These are phyloP conservation scores for Proteles cristata DNA, from an alignment of 2,113 vertebrate genomes.

Conservation along the genomic window DNA sequence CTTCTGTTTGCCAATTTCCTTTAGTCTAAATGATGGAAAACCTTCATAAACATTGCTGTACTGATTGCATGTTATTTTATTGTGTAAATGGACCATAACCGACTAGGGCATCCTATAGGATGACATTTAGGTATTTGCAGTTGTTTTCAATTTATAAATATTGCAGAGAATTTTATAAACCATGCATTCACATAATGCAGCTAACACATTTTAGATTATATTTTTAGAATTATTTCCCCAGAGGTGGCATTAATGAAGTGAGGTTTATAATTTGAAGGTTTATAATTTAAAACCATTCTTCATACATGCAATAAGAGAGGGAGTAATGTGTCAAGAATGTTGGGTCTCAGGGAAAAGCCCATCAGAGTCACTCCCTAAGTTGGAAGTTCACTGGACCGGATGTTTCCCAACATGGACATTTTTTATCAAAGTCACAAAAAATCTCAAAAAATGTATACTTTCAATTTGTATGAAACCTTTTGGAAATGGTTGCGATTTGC, in stretches of 20 bases:
- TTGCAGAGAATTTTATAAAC: not conserved
- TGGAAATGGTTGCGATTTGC: not conserved
- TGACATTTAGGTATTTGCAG: not conserved
- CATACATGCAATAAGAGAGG: not conserved
- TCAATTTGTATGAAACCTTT: not conserved
- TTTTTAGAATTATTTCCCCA: not conserved
- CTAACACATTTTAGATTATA: not conserved
- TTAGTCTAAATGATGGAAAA: not conserved
- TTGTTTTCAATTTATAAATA: not conserved
- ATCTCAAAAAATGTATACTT: not conserved
- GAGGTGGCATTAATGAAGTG: not conserved
- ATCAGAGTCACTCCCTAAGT: not conserved
- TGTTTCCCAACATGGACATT: not conserved
- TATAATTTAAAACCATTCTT: not conserved
- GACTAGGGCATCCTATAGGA: accelerated
- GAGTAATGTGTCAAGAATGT: not conserved
- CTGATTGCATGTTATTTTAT: not conserved
- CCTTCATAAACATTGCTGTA: not conserved
- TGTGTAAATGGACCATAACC: not conserved
- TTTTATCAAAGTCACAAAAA: not conserved
- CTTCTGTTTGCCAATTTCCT: not conserved
- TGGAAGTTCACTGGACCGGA: not conserved
- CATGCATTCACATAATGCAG: accelerated
- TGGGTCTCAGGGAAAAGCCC: not conserved
- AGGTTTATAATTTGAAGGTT: not conserved